Evolutionary conservation across 2,113 vertebrate genomes (phyloP).

Genomic region (Hippocampus mohnikei): DNA sequence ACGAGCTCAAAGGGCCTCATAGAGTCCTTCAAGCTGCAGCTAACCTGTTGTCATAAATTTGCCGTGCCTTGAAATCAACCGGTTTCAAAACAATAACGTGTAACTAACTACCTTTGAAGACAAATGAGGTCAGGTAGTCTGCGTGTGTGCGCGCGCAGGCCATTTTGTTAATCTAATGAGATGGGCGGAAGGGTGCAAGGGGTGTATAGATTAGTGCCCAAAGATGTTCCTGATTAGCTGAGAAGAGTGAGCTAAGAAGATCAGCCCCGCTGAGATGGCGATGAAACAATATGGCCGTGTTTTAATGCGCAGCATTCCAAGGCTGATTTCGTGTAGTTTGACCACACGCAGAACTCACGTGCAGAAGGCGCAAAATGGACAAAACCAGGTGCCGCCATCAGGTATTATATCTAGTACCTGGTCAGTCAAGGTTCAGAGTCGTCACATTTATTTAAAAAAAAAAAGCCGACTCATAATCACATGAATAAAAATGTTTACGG

Average conservation of each 20-base stretch:
- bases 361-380: neutral
- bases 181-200: constrained; percentile 53
- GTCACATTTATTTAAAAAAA: too few relatives aligned
- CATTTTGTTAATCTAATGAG: constrained; percentile 73
- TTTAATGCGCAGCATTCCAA: constrained; percentile 64
- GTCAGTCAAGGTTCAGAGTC: too few relatives aligned
- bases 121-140: constrained; percentile 42
- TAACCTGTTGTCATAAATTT: neutral
- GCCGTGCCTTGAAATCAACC: constrained; percentile 5
- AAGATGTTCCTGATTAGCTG: constrained; percentile 68
- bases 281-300: constrained; percentile 65
- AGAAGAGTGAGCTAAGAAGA: constrained; percentile 74
- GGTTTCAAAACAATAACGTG: constrained; percentile 24
- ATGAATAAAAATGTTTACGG: too few relatives aligned
- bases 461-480: too few relatives aligned
- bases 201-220: constrained; percentile 64
- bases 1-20: neutral
- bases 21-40: neutral
- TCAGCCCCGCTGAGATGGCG: constrained; percentile 55
- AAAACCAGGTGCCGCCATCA: neutral
- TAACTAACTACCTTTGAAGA: constrained; percentile 22
- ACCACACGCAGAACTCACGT: neutral
- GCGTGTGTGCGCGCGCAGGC: constrained; percentile 34
- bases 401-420: neutral
- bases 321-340: constrained; percentile 46